Evolutionary conservation across 2,888 invertebrate species (phyloP).

Genomic region (Pocota personata): DNA sequence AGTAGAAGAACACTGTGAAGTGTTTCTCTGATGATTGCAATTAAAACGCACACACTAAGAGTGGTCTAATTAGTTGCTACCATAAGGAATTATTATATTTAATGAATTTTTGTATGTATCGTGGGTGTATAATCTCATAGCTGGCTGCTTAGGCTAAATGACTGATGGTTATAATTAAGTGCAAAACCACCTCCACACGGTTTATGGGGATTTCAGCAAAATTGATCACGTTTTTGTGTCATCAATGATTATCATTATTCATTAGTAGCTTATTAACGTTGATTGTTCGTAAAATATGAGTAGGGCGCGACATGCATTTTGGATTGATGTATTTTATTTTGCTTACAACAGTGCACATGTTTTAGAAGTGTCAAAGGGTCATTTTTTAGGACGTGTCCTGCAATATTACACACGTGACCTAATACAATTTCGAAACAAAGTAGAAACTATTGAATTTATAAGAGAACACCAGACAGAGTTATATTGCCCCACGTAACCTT

Average conservation of each 20-base stretch:
- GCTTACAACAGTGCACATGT: no score
- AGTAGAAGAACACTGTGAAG: background rate
- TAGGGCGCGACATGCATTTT: background rate
- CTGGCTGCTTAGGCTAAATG: constrained; percentile 15
- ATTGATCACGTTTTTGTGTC: constrained; percentile 1
- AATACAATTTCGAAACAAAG: background rate
- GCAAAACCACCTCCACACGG: constrained; percentile 1
- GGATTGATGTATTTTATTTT: background rate
- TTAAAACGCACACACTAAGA: constrained; percentile 8
- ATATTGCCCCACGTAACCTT: constrained; percentile 7
- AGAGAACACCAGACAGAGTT: no score
- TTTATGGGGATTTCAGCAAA: background rate
- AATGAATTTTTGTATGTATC: background rate
- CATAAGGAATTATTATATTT: constrained; percentile 11
- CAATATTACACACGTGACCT: background rate
- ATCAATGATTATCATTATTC: constrained; percentile 9
- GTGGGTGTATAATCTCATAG: background rate
- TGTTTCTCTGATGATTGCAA: constrained; percentile 10
- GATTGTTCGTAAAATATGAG: background rate
- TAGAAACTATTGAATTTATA: background rate
- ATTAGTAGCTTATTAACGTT: background rate
- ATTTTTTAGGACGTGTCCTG: no score
- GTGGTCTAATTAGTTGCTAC: constrained; percentile 28
- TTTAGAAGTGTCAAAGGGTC: no score
- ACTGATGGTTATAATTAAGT: constrained; percentile 28